These are phyloP conservation scores for Arnoldichthys spilopterus DNA, from an alignment of 2,797 vertebrate species.

Conservation along the genomic window DNA sequence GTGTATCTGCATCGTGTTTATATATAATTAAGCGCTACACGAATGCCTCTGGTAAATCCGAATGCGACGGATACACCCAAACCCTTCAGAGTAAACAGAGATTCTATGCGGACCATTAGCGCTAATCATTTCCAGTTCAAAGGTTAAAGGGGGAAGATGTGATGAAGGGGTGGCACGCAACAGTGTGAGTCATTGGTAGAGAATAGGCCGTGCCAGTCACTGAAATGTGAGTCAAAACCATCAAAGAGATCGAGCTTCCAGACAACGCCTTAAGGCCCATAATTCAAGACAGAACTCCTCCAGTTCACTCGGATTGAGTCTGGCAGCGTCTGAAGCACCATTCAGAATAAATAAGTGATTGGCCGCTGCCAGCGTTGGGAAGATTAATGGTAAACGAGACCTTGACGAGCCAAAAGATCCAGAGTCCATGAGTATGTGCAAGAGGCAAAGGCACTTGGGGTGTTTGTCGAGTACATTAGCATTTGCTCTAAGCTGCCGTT, in stretches of 20 bases:
- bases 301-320: conserved; percentile 22
- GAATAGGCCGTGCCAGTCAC: conserved; percentile 21
- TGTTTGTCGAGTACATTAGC: conserved; percentile 17
- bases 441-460: conserved; percentile 4
- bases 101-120: neutral
- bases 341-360: conserved; percentile 10
- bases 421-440: neutral
- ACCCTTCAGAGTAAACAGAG: neutral
- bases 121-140: conserved; percentile 12
- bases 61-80: neutral
- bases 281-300: conserved; percentile 32
- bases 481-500: conserved; percentile 18
- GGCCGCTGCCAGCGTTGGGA: conserved; percentile 14
- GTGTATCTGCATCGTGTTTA: conserved; percentile 21
- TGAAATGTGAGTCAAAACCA: conserved; percentile 30
- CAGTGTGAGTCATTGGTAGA: conserved; percentile 25
- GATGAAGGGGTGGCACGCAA: conserved; percentile 26
- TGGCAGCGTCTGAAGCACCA: conserved; percentile 20
- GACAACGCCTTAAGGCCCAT: conserved; percentile 32
- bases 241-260: conserved; percentile 30
- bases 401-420: neutral
- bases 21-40: neutral
- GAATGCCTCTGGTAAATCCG: neutral
- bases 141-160: neutral
- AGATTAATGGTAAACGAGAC: conserved; percentile 20